These are phyloP conservation scores for Trissolcus japonicus DNA, from an alignment of 2,888 invertebrate genomes.

Conservation along the genomic window DNA sequence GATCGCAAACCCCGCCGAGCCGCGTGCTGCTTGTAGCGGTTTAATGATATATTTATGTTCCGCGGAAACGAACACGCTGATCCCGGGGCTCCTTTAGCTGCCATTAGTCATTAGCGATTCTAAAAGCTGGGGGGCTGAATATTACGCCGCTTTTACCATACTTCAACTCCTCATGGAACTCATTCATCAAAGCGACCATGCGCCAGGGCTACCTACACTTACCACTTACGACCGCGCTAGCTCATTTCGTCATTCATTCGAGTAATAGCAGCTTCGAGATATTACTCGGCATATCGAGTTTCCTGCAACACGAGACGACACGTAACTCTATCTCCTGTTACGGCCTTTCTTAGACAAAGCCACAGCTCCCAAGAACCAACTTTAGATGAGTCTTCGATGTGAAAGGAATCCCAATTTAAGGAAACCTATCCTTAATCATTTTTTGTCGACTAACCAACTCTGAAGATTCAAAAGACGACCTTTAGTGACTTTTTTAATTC, in stretches of 20 bases:
- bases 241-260: conserved; percentile 61
- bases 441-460: too few species aligned
- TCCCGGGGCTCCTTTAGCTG: conserved; percentile 63
- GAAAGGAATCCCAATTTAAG: conserved; percentile 47
- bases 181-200: conserved; percentile 72
- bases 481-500: background rate
- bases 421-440: conserved; percentile 36
- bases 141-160: conserved; percentile 74
- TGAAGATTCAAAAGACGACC: too few species aligned
- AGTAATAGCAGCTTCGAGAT: conserved; percentile 61
- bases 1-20: too few species aligned
- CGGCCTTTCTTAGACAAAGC: conserved; percentile 45
- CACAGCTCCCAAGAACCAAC: conserved; percentile 30
- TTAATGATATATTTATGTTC: conserved; percentile 24
- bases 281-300: conserved; percentile 59
- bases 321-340: conserved; percentile 54
- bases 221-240: conserved; percentile 52
- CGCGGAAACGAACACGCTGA: conserved; percentile 15
- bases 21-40: conserved; percentile 13
- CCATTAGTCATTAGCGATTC: conserved; percentile 75
- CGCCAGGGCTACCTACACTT: conserved; percentile 57
- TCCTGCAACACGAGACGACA: conserved; percentile 50
- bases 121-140: conserved; percentile 70
- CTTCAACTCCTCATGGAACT: conserved; percentile 72
- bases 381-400: conserved; percentile 50